A percentile compares a stretch with the other conserved stretches of the same genome.
These are phyloP conservation scores for Enteromius thamalakanensis DNA, from an alignment of 2,797 vertebrate genomes.

Conservation along the genomic window DNA sequence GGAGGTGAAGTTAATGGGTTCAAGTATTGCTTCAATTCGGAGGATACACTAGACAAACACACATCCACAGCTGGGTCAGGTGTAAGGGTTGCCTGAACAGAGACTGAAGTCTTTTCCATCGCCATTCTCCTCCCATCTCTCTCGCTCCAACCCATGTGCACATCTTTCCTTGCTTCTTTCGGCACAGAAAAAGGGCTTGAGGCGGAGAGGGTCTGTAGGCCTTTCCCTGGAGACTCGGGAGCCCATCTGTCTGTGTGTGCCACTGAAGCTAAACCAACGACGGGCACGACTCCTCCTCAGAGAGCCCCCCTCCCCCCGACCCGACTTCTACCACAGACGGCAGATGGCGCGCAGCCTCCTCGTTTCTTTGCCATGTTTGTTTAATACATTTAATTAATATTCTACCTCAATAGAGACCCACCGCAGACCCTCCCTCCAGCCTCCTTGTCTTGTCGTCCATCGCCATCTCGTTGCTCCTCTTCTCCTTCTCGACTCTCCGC, in stretches of 20 bases:
- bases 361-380: constrained; percentile 87
- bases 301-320: constrained; percentile 79
- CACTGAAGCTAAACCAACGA: constrained; percentile 90
- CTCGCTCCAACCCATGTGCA: constrained; percentile 28
- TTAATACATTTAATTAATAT: constrained; percentile 96
- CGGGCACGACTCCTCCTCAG: constrained; percentile 80
- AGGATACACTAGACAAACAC: constrained; percentile 72
- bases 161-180: constrained; percentile 52
- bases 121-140: not conserved
- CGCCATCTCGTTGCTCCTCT: not conserved
- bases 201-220: constrained; percentile 84
- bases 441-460: constrained; percentile 63
- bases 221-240: constrained; percentile 81
- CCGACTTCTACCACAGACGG: constrained; percentile 79
- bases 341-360: constrained; percentile 87
- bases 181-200: constrained; percentile 77
- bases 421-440: constrained; percentile 66
- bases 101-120: constrained; percentile 37
- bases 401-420: constrained; percentile 79
- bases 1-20: constrained; percentile 82
- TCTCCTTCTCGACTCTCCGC: constrained; percentile 39
- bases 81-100: constrained; percentile 82
- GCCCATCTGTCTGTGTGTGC: constrained; percentile 90
- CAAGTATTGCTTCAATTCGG: constrained; percentile 83
- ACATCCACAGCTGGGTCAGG: constrained; percentile 79